phyloP scores from a whole-genome alignment of 2,113 vertebrate genomes.

The Ceyx melanurus region DNA sequence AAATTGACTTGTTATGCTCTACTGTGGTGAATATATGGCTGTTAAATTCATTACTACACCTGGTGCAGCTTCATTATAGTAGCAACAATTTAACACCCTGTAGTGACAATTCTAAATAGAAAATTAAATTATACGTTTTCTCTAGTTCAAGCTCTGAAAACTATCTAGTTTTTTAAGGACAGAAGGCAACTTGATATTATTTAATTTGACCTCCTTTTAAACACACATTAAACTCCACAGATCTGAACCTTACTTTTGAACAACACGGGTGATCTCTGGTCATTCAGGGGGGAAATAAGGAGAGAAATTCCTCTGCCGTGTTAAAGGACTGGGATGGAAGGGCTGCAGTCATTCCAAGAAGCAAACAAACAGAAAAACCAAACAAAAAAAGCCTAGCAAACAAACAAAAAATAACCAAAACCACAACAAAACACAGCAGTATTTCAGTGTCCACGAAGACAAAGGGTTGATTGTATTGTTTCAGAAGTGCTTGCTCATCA shows the following conservation, averaged over 20 bases:
- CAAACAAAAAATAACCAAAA: no score
- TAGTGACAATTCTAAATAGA: conserved; percentile 33
- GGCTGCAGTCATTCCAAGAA: neutral
- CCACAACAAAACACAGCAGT: neutral
- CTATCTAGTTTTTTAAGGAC: neutral
- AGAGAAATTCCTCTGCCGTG: neutral
- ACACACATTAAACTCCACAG: neutral
- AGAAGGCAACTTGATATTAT: neutral
- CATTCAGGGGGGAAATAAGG: neutral
- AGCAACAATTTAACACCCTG: conserved; percentile 49
- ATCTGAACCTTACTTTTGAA: neutral
- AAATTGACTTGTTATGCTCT: conserved; percentile 23
- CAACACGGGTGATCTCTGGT: neutral
- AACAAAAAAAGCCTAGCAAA: neutral
- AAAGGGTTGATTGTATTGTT: neutral
- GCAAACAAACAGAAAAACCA: no score
- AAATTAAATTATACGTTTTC: conserved; percentile 57
- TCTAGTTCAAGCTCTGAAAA: conserved; percentile 22
- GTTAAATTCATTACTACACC: conserved; percentile 49
- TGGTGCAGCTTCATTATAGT: conserved; percentile 24
- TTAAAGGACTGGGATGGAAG: neutral
- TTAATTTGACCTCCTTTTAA: neutral
- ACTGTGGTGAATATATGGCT: neutral
- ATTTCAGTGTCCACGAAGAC: neutral
- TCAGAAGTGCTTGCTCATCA: neutral